Base-by-base conservation (phyloP, 2,113 vertebrate genomes). In the Gila orcuttii region DNA sequence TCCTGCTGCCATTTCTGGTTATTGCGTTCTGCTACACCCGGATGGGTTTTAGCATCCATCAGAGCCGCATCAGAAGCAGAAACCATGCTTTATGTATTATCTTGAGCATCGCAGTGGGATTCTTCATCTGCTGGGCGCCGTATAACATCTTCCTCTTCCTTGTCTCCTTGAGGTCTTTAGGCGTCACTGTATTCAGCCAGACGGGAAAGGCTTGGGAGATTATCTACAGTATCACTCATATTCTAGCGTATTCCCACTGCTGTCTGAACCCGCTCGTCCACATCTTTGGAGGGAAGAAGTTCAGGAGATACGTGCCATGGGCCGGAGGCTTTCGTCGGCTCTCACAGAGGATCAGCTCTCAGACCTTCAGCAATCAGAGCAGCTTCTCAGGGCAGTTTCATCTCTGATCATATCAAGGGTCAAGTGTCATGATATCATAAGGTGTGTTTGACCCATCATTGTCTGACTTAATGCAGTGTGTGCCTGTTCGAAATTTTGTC, bases 181-280 rank as follows among this genome's bases (percentile, higher is more conserved):
- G 89, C 2, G 0, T 79, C 0, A 0, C 28, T 10, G 42, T 83
- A 7, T 55, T 52, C 25, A 0, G 42, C 0, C 6, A 21, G 52
- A 6, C 19, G 19, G 85, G 76, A 7, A 86, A 89, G 1, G 42
- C 74, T 25, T 50, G 92, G 1, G 74, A 90, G 64, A 0, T 90
- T 69, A 86, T 91, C 2, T 71, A 88, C 0, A 89, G 87, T 0
- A 66, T 95, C 57, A 92, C 91, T 0, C 57, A 93, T 57, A 84
- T 91, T 28, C 79, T 95, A 0, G 91, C 89, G 17, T 85, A 90
- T 62, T 90, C 87, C 0, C 94, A 94, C 89, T 95, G 94, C 85
- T 95, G 94, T 3, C 19, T 94, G 81, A 95, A 93, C 87, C 94
- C 95, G 0, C 64, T 95, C 57, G 89, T 95, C 77, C 93, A 95